Evolutionary conservation across 1,140 invertebrate species (phyloP).

Genomic region (Drosophila willistoni): DNA sequence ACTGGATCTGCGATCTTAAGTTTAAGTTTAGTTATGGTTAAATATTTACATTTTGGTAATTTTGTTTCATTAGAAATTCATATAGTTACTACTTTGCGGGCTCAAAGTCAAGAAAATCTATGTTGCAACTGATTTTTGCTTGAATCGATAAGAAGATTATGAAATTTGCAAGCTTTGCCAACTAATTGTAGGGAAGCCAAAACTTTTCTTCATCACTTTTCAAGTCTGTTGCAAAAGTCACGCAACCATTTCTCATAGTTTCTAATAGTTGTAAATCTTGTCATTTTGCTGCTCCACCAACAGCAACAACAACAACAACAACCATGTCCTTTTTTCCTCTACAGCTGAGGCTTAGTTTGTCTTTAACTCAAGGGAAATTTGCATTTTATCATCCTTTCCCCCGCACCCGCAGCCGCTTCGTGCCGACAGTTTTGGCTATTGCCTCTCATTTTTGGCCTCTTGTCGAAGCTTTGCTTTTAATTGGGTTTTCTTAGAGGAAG

Average conservation of each 20-base stretch:
- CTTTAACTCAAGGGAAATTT: constrained; percentile 73
- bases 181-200: background rate
- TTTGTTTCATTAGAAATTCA: no score
- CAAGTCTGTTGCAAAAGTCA: background rate
- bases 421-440: constrained; percentile 25
- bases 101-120: no score
- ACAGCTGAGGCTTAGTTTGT: constrained; percentile 15
- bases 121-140: no score
- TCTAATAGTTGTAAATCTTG: constrained; percentile 57
- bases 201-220: background rate
- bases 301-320: background rate
- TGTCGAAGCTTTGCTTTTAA: constrained; percentile 71
- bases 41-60: no score
- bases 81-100: no score
- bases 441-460: constrained; percentile 39
- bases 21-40: no score
- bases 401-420: background rate
- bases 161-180: no score
- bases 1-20: no score
- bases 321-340: background rate
- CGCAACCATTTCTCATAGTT: constrained; percentile 12
- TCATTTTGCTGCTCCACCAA: constrained; percentile 10
- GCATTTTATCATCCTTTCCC: constrained; percentile 70
- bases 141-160: no score
- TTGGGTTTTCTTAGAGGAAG: constrained; percentile 69